Evolutionary conservation across 2,797 vertebrate species (phyloP).

Genomic region (Myiotriccus ornatus): DNA sequence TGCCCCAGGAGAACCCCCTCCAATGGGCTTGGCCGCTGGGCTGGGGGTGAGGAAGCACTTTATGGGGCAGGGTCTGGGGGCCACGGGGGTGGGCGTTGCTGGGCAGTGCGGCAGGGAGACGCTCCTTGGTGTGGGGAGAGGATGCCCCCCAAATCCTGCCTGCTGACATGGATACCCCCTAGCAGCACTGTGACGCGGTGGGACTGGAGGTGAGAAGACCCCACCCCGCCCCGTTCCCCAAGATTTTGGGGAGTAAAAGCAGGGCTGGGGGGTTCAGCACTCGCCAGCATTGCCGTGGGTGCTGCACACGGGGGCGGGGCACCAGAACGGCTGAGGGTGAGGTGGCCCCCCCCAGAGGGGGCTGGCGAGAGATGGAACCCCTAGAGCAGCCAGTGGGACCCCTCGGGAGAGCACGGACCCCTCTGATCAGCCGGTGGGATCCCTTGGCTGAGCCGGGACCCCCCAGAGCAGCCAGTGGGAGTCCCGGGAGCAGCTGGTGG

Average conservation of each 20-base stretch:
- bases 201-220: neutral
- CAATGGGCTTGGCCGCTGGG: neutral
- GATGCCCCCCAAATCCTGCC: neutral
- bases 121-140: neutral
- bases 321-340: neutral
- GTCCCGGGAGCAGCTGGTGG: neutral
- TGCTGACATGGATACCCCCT: neutral
- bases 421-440: neutral
- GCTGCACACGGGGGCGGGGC: neutral
- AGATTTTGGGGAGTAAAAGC: neutral
- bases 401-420: neutral
- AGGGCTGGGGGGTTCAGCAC: neutral
- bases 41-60: neutral
- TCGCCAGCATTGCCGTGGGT: neutral
- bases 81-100: neutral
- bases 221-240: no score
- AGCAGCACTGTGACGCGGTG: neutral
- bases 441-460: neutral
- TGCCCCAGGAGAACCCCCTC: no score
- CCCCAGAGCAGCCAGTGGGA: neutral
- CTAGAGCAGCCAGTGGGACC: neutral
- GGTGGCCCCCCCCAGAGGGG: no score
- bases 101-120: rapidly evolving
- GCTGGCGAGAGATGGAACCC: neutral
- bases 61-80: neutral